phyloP scores from a whole-genome alignment of 1,140 invertebrate genomes.

The Pollicipes pollicipes region DNA sequence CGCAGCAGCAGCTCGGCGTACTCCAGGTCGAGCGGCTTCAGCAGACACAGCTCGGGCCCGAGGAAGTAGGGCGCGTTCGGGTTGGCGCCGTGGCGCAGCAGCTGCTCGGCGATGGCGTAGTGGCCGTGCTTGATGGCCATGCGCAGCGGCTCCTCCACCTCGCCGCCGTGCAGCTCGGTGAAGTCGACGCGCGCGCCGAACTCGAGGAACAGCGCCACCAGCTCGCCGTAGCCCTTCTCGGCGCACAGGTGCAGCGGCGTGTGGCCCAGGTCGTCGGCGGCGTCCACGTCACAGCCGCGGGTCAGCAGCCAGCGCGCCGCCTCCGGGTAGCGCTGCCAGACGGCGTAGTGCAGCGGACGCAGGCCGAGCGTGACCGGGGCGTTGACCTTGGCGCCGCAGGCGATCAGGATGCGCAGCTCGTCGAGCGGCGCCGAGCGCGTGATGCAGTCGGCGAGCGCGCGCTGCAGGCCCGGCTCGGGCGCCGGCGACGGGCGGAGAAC shows the following conservation, averaged over 20 bases:
- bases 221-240: slow-evolving; percentile 49
- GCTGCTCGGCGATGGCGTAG: slow-evolving; percentile 42
- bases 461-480: slow-evolving; percentile 36
- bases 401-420: slow-evolving; percentile 64
- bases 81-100: slow-evolving; percentile 49
- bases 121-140: slow-evolving; percentile 71
- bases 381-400: slow-evolving; percentile 62
- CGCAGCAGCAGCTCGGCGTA: slow-evolving; percentile 61
- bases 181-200: slow-evolving; percentile 64
- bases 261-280: slow-evolving; percentile 73
- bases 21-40: slow-evolving; percentile 52
- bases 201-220: slow-evolving; percentile 46
- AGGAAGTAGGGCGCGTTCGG: slow-evolving; percentile 58
- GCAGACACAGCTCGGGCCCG: slow-evolving; percentile 71
- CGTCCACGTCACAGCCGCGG: slow-evolving; percentile 59
- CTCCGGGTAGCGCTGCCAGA: slow-evolving; percentile 64
- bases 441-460: slow-evolving; percentile 74
- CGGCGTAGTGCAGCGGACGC: slow-evolving; percentile 75
- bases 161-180: slow-evolving; percentile 26
- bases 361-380: slow-evolving; percentile 42
- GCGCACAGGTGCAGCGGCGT: slow-evolving; percentile 70
- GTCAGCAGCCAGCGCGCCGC: slow-evolving; percentile 56
- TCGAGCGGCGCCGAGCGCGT: slow-evolving; percentile 67
- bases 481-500: slow-evolving; percentile 10
- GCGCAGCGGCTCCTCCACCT: slow-evolving; percentile 51